Evolutionary conservation across 2,888 invertebrate species (phyloP).

Genomic region (Agrochola lychnidis): DNA sequence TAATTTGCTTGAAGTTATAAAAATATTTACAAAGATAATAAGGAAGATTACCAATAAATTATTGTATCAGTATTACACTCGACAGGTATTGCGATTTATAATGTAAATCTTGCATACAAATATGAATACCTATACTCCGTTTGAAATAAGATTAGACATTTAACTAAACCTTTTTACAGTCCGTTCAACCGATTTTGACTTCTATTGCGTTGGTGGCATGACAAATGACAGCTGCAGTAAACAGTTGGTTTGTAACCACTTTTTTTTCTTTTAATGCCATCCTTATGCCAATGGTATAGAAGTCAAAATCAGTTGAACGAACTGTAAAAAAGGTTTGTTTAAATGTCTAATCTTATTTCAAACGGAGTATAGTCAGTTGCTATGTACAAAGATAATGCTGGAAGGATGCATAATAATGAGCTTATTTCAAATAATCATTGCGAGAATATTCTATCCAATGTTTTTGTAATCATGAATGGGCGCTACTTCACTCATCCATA

Average conservation of each 20-base stretch:
- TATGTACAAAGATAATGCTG: background rate
- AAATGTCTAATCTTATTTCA: no score
- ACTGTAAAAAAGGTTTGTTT: no score
- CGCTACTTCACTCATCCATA: constrained; percentile 18
- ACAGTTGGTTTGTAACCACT: no score
- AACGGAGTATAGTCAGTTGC: no score
- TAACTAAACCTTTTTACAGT: no score
- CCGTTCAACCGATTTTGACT: no score
- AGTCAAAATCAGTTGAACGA: no score
- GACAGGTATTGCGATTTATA: background rate
- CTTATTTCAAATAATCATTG: background rate
- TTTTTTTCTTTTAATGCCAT: no score
- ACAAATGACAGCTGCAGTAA: no score
- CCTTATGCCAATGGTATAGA: no score
- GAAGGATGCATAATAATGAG: background rate
- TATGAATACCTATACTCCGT: background rate
- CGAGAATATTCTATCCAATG: background rate
- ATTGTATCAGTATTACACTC: background rate
- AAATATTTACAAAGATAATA: background rate
- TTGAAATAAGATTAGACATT: no score
- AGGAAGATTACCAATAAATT: background rate
- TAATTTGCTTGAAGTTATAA: background rate
- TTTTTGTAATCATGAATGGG: constrained; percentile 17
- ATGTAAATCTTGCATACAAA: background rate
- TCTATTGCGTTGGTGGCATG: no score